Conservation (phyloP, 2,888 invertebrate genomes). For the Odiellus spinosus region DNA sequence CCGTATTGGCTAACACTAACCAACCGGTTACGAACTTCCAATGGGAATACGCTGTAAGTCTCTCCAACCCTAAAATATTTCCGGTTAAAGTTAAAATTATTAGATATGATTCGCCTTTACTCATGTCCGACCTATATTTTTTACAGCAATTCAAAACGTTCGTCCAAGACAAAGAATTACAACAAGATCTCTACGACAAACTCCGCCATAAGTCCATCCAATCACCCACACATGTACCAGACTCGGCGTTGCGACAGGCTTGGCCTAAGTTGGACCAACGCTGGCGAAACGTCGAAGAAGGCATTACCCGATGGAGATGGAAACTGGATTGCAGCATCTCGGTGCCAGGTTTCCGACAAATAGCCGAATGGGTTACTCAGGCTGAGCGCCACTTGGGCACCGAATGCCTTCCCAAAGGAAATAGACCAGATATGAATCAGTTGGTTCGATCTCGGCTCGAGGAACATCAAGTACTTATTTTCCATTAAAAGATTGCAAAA, state of each 20-base stretch:
- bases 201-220: conserved; percentile 61
- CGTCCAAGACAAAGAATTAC: conserved; percentile 57
- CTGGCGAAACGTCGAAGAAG: conserved; percentile 60
- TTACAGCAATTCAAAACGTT: conserved; percentile 56
- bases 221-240: conserved; percentile 46
- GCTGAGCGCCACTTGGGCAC: conserved; percentile 66
- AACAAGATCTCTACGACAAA: conserved; percentile 53
- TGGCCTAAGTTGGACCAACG: conserved; percentile 65
- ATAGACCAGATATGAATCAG: conserved; percentile 44
- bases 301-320: conserved; percentile 76
- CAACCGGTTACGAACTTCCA: conserved; percentile 26
- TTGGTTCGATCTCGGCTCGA: conserved; percentile 23
- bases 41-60: conserved; percentile 45
- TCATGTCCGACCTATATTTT: too few relatives aligned
- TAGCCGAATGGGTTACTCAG: conserved; percentile 77
- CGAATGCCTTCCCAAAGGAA: conserved; percentile 57
- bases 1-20: conserved; percentile 18
- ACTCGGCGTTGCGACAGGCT: conserved; percentile 37
- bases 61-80: conserved; percentile 3
- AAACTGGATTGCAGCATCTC: conserved; percentile 51
- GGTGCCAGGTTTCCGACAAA: conserved; percentile 64
- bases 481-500: too few relatives aligned
- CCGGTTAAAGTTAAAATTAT: conserved; percentile 4
- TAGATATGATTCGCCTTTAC: too few relatives aligned
- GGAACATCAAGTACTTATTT: conserved; percentile 49